Evolutionary conservation across 2,888 invertebrate genomes (phyloP), one percentile per base, ranked within the genome.

Genomic region (Empis stercorea): DNA sequence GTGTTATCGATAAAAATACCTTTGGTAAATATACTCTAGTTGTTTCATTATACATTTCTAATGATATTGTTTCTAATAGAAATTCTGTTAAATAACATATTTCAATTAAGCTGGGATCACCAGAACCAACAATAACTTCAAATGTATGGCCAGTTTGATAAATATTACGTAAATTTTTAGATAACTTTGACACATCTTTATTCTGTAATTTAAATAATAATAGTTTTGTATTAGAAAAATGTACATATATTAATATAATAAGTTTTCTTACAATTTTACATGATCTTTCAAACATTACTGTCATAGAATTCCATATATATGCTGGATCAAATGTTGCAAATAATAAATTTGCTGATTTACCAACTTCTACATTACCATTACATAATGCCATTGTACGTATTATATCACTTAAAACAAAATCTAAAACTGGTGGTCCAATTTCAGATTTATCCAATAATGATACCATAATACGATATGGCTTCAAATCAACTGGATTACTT

Each of bases 371-470:
- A 54, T 74, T 71, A 39, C 73, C 66, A 55, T 72, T 74, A 14
- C 75, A 72, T 41, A 75, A 60, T 54, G 75, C 75, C 57, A 77
- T 65, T 13, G 76, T 70, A 36, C 82, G 76, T 64, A 89, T 84
- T 46, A 91, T 82, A 61, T 88, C 83, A 56, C 81, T 79, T 30
- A 88, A 73, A 50, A 87, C 81, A 57, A 78, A 78, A 59, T 87
- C 86, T 52, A 88, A 66, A 51, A 88, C 83, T 5, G 79, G 76
- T 37, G 80, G 78, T 7, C 89, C 88, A 48, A 93, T 85, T 64
- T 91, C 89, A 10, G 84, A 82, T 65, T 89, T 87, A 64, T 93
- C 92, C 50, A 93, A 72, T 42, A 93, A 70, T 40, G 87, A 87
- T 20, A 88, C 81, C 55, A 92, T 73, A 48, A 92, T 78, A 54